These are phyloP conservation scores for Mormyrus hasselquistii DNA, from an alignment of 2,797 vertebrate genomes.

Conservation along the genomic window DNA sequence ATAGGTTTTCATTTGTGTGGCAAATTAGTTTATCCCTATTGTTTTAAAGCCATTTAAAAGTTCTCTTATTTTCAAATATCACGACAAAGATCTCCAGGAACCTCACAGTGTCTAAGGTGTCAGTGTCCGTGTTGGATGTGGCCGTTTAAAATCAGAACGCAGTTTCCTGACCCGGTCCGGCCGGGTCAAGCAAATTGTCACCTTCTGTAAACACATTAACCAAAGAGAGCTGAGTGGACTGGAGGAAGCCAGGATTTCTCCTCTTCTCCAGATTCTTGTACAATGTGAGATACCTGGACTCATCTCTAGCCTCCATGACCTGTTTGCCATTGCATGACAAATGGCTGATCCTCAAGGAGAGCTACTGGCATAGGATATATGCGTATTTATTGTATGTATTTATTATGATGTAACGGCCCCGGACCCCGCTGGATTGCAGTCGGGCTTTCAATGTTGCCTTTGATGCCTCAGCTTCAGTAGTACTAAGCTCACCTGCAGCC, in stretches of 20 bases:
- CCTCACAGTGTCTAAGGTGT: background rate
- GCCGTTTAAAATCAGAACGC: background rate
- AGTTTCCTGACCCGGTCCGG: background rate
- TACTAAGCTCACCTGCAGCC: background rate
- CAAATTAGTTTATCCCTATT: background rate
- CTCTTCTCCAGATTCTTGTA: background rate
- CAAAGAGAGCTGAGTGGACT: background rate
- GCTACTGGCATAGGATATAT: background rate
- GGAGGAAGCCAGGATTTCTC: background rate
- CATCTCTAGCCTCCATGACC: background rate
- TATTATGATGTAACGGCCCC: background rate
- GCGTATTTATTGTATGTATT: background rate
- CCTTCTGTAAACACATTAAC: background rate
- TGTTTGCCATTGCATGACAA: background rate
- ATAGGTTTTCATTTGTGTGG: background rate
- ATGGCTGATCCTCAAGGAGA: background rate
- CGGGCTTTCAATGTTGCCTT: background rate
- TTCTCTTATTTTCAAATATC: background rate
- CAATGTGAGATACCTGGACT: background rate
- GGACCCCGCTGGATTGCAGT: background rate
- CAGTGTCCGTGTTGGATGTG: background rate
- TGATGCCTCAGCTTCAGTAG: background rate
- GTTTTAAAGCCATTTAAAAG: background rate
- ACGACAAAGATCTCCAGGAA: background rate
- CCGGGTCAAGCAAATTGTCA: background rate